phyloP scores from a whole-genome alignment of 2,113 vertebrate genomes.

The Pseudorasbora parva region DNA sequence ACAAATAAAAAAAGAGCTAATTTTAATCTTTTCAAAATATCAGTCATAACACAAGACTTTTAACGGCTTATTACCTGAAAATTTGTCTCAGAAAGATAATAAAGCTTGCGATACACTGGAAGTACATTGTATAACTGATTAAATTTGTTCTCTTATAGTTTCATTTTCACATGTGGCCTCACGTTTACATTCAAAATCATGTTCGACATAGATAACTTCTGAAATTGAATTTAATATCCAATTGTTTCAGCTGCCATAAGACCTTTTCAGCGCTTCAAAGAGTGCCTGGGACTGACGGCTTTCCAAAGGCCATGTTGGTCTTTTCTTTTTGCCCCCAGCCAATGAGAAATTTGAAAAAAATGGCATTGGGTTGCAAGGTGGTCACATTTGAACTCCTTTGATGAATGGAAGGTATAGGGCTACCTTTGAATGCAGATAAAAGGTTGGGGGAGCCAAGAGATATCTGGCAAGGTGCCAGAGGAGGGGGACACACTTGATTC shows the following conservation, averaged over 20 bases:
- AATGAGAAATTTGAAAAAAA: conserved; percentile 68
- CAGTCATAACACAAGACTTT: not conserved
- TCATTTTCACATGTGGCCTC: not conserved
- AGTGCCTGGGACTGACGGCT: conserved; percentile 7
- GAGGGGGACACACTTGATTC: conserved; percentile 68
- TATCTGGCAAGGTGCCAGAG: conserved; percentile 67
- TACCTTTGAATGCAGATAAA: conserved; percentile 79
- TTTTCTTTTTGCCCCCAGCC: conserved; percentile 53
- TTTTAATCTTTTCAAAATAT: not conserved
- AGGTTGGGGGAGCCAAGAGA: conserved; percentile 72
- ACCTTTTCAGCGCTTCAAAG: conserved; percentile 15
- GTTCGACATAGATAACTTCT: not conserved
- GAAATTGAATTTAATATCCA: conserved; percentile 29
- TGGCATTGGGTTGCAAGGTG: conserved; percentile 80
- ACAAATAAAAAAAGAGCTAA: too few species aligned
- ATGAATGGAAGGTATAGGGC: conserved; percentile 73
- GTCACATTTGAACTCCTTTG: conserved; percentile 72
- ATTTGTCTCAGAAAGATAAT: not conserved
- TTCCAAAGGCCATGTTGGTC: conserved; percentile 28
- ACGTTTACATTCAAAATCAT: not conserved
- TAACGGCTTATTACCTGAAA: not conserved
- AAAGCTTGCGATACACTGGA: not conserved
- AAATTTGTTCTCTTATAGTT: not conserved
- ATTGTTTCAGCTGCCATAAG: conserved; percentile 40
- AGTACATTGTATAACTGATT: not conserved